Base-by-base conservation (phyloP, 2,113 vertebrate genomes). In the Brienomyrus longianalis region DNA sequence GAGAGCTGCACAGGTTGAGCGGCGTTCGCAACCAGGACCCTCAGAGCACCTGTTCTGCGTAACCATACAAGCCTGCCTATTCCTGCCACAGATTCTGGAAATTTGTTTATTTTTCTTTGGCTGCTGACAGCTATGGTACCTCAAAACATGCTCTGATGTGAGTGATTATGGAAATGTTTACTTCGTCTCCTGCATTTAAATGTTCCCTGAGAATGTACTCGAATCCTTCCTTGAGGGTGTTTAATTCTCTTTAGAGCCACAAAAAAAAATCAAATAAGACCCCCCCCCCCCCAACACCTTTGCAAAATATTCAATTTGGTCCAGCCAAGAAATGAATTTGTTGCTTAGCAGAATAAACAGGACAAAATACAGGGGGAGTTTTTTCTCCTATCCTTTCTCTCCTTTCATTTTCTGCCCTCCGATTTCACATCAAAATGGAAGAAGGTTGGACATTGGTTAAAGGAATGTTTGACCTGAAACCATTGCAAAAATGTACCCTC, bases 81-180 rank as follows among this genome's bases (percentile, higher is more conserved):
- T 98, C 97, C 98, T 97, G 97, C 97, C 96, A 97, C 96, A 93
- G 95, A 97, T 96, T 97, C 95, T 96, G 94, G 96, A 96, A 97
- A 96, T 96, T 97, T 97, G 96, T 97, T 96, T 97, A 97, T 97
- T 97, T 97, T 96, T 97, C 96, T 96, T 96, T 96, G 96, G 96
- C 95, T 96, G 95, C 95, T 96, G 96, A 96, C 96, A 96, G 96
- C 96, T 96, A 96, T 96, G 96, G 96, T 97, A 97, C 97, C 96
- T 96, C 96, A 96, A 96, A 96, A 97, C 96, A 96, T 97, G 96
- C 97, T 97, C 97, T 97, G 97, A 98, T 98, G 96, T 97, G 96
- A 97, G 97, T 96, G 96, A 97, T 97, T 96, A 97, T 97, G 97
- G 97, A 97, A 98, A 97, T 98, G 97, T 98, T 98, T 98, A 97